Base-by-base conservation (phyloP, 92 coral and sea anemone species). In the Zoanthus solanderi region DNA sequence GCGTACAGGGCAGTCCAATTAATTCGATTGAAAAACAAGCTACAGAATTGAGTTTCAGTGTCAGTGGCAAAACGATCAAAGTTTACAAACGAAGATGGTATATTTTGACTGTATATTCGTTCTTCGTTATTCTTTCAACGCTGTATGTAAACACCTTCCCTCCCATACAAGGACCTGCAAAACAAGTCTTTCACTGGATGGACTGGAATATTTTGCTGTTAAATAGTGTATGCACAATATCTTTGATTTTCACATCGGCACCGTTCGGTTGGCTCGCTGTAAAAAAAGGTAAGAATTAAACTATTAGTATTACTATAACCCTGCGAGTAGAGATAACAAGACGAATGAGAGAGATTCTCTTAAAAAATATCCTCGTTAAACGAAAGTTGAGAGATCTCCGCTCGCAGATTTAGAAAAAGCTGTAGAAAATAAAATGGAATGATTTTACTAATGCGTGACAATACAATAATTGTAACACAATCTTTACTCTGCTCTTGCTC, bases 1-100 rank as follows among this genome's bases (percentile, higher is more conserved):
- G 69, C 30, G 8, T 4, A 60, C 18, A 60, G 18, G 18, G 15
- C 6, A 11, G 66, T 60, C 23, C 7, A 14, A 60, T 10, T 17
- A 63, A n/a, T 4, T 63, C 30, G 8, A 2, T 63, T 63, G 69
- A 63, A 5, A 23, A 63, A 30, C 23, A 63, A 28, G 17, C 29
- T 1, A 30, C 6, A 18, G n/a, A 17, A 23, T 0, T 7, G 29
- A 7, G 8, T 50, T 50, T 11, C 56, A 7, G 29, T 9, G 69
- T 11, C 56, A 7, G 29, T 9, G 69, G 9, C 7, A 28, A 63
- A 63, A 63, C 9, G 2, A 79, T 72, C 48, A 94, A 78, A 88
- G 93, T 92, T 34, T 94, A 94, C 89, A 90, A 88, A 52, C 85
- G 92, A 28, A 88, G 97, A 56, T 94, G 97, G 97, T 94, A 92